These are phyloP conservation scores for Sardina pilchardus DNA, from an alignment of 2,113 vertebrate genomes.

Conservation along the genomic window DNA sequence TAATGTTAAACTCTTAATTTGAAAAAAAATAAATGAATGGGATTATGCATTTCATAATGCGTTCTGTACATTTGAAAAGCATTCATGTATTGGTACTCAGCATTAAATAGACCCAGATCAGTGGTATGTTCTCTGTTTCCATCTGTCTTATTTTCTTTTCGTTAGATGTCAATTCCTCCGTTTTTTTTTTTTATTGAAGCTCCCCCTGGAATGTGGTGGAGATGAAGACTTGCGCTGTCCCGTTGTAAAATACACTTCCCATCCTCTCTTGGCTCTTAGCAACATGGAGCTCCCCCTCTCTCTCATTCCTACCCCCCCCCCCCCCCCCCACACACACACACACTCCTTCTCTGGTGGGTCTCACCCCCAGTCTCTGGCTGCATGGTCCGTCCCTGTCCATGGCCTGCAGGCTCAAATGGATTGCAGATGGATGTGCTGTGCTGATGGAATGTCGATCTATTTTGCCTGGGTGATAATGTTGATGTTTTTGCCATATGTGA, in stretches of 20 bases:
- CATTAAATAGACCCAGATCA: not conserved
- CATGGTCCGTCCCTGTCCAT: slow-evolving; percentile 7
- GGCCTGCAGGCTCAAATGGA: slow-evolving; percentile 20
- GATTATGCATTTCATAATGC: not conserved
- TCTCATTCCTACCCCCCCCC: not conserved
- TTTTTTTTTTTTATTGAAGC: slow-evolving; percentile 3
- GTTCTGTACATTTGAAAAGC: not conserved
- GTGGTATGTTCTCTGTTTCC: not conserved
- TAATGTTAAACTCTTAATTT: not conserved
- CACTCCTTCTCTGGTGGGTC: not conserved
- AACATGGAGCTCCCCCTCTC: not conserved
- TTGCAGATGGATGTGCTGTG: slow-evolving; percentile 23
- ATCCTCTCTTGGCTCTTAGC: not conserved
- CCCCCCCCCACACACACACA: too few relatives aligned
- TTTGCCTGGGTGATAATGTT: slow-evolving; percentile 11
- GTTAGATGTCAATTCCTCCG: slow-evolving; percentile 31
- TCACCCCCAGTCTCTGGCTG: not conserved
- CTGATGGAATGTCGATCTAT: slow-evolving; percentile 34
- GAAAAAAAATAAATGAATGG: not conserved
- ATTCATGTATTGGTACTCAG: not conserved
- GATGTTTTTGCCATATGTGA: slow-evolving; percentile 6
- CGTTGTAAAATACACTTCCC: slow-evolving; percentile 14
- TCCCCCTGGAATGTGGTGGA: slow-evolving; percentile 26
- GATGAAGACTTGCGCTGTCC: slow-evolving; percentile 21
- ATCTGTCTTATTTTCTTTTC: not conserved